Evolutionary conservation across 2,888 invertebrate species (phyloP).

Genomic region (Agriotes lineatus): DNA sequence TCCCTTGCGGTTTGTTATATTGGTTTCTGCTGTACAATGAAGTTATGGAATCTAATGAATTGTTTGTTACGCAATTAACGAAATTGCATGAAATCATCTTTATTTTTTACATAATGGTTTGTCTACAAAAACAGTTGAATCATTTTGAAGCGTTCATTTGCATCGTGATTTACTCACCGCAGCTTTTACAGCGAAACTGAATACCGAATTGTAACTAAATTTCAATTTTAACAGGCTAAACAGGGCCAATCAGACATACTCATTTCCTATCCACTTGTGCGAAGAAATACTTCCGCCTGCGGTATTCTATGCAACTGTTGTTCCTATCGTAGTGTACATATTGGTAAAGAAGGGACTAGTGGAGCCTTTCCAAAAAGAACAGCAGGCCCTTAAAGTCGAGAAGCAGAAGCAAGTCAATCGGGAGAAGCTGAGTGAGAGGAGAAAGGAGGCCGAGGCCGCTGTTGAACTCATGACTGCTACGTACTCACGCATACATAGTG

Average conservation of each 20-base stretch:
- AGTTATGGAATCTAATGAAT: no score
- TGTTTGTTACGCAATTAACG: no score
- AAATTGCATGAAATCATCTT: no score
- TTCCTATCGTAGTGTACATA: conserved; percentile 86
- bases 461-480: conserved; percentile 93
- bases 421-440: conserved; percentile 81
- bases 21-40: no score
- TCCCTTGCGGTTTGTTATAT: no score
- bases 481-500: conserved; percentile 83
- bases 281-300: conserved; percentile 92
- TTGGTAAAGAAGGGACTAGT: conserved; percentile 87
- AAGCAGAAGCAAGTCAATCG: conserved; percentile 86
- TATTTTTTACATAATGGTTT: no score
- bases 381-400: conserved; percentile 83
- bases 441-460: conserved; percentile 87
- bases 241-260: conserved; percentile 88
- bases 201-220: background rate
- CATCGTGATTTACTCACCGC: no score
- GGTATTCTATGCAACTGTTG: conserved; percentile 91
- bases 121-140: no score
- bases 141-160: no score
- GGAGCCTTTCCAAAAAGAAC: conserved; percentile 84
- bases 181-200: conserved; percentile 22
- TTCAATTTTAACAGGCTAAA: conserved; percentile 73
- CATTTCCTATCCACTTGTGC: conserved; percentile 90